These are phyloP conservation scores for Rhadinocentrus ornatus DNA, from an alignment of 2,797 vertebrate species.

Conservation along the genomic window DNA sequence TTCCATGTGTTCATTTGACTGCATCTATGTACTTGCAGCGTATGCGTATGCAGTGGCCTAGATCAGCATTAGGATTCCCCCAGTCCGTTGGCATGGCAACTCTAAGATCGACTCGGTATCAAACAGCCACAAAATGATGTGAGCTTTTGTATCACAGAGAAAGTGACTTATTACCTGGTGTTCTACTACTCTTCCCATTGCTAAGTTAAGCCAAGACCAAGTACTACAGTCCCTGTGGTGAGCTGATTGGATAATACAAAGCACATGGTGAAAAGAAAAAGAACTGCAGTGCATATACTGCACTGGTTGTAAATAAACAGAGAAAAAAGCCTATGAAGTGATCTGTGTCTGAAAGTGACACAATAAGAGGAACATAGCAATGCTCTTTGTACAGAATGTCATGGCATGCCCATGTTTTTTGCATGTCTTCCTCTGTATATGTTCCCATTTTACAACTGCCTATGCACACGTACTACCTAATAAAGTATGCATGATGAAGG, in stretches of 20 bases:
- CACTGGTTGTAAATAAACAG: background rate
- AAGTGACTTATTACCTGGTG: constrained; percentile 45
- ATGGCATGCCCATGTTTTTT: constrained; percentile 14
- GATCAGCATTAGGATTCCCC: constrained; percentile 64
- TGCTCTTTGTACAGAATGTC: background rate
- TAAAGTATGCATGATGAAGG: constrained; percentile 67
- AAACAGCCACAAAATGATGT: constrained; percentile 29
- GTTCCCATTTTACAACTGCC: constrained; percentile 28
- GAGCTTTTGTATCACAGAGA: constrained; percentile 30
- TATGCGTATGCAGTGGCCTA: constrained; percentile 42
- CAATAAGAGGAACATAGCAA: constrained; percentile 11
- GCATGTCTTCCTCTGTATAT: constrained; percentile 26
- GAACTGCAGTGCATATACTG: background rate
- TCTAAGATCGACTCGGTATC: constrained; percentile 48
- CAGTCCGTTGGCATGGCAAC: constrained; percentile 76
- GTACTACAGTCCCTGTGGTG: background rate
- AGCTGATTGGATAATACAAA: constrained; percentile 9
- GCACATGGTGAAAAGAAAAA: background rate
- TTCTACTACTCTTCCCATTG: background rate
- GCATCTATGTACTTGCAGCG: background rate
- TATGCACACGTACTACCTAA: constrained; percentile 45
- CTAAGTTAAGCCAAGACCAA: background rate
- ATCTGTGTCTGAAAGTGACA: background rate
- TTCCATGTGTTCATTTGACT: constrained; percentile 19
- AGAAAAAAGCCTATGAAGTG: background rate